Conservation (phyloP, 2,113 vertebrate genomes). For the Onychorhynchus coronatus region DNA sequence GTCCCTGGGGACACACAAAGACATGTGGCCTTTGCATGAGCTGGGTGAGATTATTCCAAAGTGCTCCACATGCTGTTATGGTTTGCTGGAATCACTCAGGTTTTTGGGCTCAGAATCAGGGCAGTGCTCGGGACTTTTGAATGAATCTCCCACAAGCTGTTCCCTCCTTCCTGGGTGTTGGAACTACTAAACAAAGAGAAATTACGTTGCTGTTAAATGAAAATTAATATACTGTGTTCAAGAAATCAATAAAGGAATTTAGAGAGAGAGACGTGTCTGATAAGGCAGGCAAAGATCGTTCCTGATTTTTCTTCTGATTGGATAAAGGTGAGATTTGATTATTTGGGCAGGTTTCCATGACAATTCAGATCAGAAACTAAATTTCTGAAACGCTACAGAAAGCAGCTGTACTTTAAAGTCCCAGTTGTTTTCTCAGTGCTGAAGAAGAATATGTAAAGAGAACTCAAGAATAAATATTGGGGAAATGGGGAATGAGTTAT, state of each 20-base stretch:
- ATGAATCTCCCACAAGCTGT: accelerated
- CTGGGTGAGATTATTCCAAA: neutral
- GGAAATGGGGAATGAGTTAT: neutral
- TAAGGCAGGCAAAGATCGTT: neutral
- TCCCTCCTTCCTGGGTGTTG: neutral
- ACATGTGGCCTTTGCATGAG: accelerated
- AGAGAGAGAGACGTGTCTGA: neutral
- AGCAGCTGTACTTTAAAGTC: neutral
- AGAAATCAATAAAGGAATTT: neutral
- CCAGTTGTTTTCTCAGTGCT: neutral
- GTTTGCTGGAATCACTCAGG: neutral
- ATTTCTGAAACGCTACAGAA: neutral
- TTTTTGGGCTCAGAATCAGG: neutral
- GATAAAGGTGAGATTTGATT: neutral
- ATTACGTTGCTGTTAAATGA: neutral
- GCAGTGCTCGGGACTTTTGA: neutral
- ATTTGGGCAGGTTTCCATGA: neutral
- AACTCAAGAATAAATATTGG: neutral
- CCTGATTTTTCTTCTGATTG: neutral
- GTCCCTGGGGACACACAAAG: neutral
- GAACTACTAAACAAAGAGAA: neutral
- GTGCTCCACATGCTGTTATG: neutral
- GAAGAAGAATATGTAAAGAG: neutral
- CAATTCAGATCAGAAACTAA: neutral
- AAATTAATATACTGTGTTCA: neutral